phyloP scores from a whole-genome alignment of 2,113 vertebrate genomes.

The Limanda limanda region DNA sequence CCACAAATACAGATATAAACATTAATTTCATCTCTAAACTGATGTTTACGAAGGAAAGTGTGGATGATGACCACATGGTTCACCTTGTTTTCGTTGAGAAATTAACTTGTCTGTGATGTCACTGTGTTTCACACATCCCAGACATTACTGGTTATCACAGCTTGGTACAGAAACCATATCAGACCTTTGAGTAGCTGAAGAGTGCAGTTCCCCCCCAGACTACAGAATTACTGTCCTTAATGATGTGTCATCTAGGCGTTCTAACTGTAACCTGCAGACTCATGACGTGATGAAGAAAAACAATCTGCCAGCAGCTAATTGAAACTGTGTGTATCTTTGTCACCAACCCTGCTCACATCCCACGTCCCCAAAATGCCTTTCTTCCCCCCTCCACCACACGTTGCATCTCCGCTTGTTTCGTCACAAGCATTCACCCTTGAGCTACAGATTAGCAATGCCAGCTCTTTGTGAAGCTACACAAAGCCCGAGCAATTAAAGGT shows the following conservation, averaged over 20 bases:
- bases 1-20: no score
- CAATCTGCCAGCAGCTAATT: constrained; percentile 36
- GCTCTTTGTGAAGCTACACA: constrained; percentile 79
- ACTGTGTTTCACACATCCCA: no score
- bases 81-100: no score
- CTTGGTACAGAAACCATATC: no score
- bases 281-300: neutral
- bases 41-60: no score
- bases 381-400: constrained; percentile 32
- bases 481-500: constrained; percentile 79
- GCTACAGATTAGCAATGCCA: constrained; percentile 79
- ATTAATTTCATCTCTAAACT: no score
- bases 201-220: neutral
- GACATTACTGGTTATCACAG: no score
- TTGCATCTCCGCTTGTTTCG: constrained; percentile 60
- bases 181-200: neutral
- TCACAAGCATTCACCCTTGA: constrained; percentile 72
- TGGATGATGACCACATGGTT: no score
- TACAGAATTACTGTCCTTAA: neutral
- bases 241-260: neutral
- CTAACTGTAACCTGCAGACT: neutral
- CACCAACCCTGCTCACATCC: constrained; percentile 44
- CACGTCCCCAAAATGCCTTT: constrained; percentile 43
- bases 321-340: constrained; percentile 44
- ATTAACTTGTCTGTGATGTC: no score